These are phyloP conservation scores for Onychostruthus taczanowskii DNA, from an alignment of 2,113 vertebrate species.

Conservation along the genomic window DNA sequence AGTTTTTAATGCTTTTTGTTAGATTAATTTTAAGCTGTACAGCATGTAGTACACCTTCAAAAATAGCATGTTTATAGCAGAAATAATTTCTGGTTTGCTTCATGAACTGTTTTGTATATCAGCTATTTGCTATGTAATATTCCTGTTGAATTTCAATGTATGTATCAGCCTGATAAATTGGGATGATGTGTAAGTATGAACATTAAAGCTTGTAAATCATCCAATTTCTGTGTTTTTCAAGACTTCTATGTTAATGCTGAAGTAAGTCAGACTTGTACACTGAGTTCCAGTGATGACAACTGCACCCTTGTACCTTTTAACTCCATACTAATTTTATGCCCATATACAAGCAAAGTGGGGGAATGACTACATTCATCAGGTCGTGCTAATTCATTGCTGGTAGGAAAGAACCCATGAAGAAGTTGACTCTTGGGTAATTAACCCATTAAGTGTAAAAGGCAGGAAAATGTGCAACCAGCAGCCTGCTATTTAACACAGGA, in stretches of 20 bases:
- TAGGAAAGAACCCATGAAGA: background rate
- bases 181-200: background rate
- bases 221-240: background rate
- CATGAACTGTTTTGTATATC: background rate
- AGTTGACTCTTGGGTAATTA: background rate
- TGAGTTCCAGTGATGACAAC: background rate
- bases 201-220: slow-evolving; percentile 31
- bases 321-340: background rate
- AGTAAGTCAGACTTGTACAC: background rate
- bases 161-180: background rate
- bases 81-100: background rate
- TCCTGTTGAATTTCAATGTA: background rate
- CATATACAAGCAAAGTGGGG: background rate
- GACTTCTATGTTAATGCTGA: background rate
- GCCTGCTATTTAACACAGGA: background rate
- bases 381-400: background rate
- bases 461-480: background rate
- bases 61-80: background rate
- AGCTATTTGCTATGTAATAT: background rate
- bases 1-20: background rate
- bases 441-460: background rate
- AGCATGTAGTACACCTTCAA: background rate
- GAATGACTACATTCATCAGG: background rate
- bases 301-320: background rate
- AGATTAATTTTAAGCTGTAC: background rate